Evolutionary conservation across 2,888 invertebrate genomes (phyloP), one percentile per base, ranked within the genome.

Genomic region (Ophion ellenae): DNA sequence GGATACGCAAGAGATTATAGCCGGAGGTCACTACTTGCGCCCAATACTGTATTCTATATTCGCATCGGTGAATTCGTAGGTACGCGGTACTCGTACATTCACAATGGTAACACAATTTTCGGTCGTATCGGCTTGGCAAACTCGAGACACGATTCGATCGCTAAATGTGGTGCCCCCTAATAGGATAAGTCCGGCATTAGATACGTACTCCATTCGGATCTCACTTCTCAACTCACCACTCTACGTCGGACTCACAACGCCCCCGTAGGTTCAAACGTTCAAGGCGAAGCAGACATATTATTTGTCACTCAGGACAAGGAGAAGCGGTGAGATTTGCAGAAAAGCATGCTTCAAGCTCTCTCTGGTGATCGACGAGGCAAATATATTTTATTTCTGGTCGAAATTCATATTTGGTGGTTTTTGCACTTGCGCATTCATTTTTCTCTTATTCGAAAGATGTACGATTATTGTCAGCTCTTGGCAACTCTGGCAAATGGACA

Each of bases 1-100:
- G 75, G 78, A 84, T 87, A 87, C 70, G 76, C 83, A 80, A 76
- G 85, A 83, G 76, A 85, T 85, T 85, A 86, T 85, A 76, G 81
- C 67, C 84, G 73, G 85, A 83, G 83, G 83, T 87, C 85, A 84
- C 80, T 77, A 78, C 79, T 80, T 83, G 80, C 71, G 81, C 71
- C 64, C 82, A 36, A 75, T 64, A 32, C 70, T 61, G 53, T 69
- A 74, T 45, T 82, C 69, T 73, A 77, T 85, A 45, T 77, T 77
- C 69, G 47, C 36, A 73, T 69, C 61, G 47, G 69, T 74, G 67
- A 53, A 64, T 78, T 69, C 71, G 63, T 78, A 69, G 28, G 61
- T 76, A 84, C 85, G 32, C 1, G 73, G 32, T 63, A 17, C 45
- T 67, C 20, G 20, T 32, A 24, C 28, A 6, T 66, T 77, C 24